Evolutionary conservation across 2,888 invertebrate species (phyloP), one percentile per base, ranked within the genome.

Genomic region (Odontothrips loti): DNA sequence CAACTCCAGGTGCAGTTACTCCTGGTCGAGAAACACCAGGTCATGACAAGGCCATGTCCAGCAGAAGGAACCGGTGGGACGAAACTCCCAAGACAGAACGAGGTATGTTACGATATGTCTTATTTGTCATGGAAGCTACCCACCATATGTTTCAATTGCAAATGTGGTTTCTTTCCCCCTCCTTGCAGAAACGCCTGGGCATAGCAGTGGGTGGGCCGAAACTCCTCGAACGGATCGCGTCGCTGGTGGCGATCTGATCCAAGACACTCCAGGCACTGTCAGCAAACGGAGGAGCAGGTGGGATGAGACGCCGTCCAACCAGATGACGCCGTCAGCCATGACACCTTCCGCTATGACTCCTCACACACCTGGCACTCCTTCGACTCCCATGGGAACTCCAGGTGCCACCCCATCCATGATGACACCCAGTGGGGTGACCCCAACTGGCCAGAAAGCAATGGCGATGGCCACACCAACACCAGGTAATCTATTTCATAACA

Each of bases 31-130:
- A 94, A 83, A 96, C 96, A 0, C 97, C 97, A 0, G 95, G 95
- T 0, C 91, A 91, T 82, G 91, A 91, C 81, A 91, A 91, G 85
- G 92, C 93, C 81, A 88, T 89, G 83, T 94, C 93, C 48, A 92
- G 93, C 27, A 89, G 99, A 17, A 91, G 98, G 79, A 99, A 99
- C 89, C 93, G 99, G 82, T 99, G 99, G 99, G 99, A 99, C 88
- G 99, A 99, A 88, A 99, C 99, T 0, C 99, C 99, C 0, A 97
- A 97, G 89, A 97, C 98, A 6, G 98, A 98, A 87, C 91, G 98
- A 87, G 93, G 93, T 92, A 85, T 81, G 83, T 81, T 48, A 48
- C 4, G 3, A 58, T n/a, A 15, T 58, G 34, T 43, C 34, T 43
- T n/a, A n/a, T n/a, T n/a, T 43, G 34, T 43, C 34, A 43, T 6